Evolutionary conservation across 2,113 vertebrate genomes (phyloP), one percentile per base, ranked within the genome.

Genomic region (Dolichallabes microphthalmus): DNA sequence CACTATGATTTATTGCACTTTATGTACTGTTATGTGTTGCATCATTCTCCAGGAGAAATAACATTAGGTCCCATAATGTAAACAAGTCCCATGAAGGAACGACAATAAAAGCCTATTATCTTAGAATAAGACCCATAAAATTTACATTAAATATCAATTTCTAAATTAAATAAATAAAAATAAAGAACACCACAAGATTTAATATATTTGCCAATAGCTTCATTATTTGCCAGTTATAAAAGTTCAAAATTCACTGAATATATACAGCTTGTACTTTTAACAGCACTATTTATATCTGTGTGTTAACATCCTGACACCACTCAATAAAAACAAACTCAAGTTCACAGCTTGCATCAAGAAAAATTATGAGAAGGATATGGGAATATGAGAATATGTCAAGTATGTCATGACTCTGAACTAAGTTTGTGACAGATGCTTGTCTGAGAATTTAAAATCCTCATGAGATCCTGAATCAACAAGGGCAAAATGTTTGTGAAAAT

Each of bases 391-490:
- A 27, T 77, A 52, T 61, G 55, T 50, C 9, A 57, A 71, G 63
- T 50, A 73, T 73, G 76, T 20, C 17, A 35, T 53, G 45, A 75
- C 82, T 63, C 27, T 61, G 35, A 22, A 73, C 35, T 60, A 73
- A 71, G 55, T 68, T 45, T 57, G 60, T 32, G 50, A 64, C 79
- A 83, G 39, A 61, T 58, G 19, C 19, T 52, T 71, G 75, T 83
- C 75, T 84, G 55, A 83, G 63, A 80, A 83, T 80, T 68, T 79
- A 25, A 45, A 58, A 83, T 60, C 17, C 64, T 30, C 20, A 8
- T 81, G 39, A 84, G 74, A 76, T 76, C 17, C 9, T 76, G 32
- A 84, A 50, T 71, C 82, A 52, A 84, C 58, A 17, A 25, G 22
- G 39, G 61, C 61, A 71, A 58, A 53, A 45, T 35, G 53, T 50